Conservation (phyloP, 2,888 invertebrate genomes). For the Celastrina argiolus region DNA sequence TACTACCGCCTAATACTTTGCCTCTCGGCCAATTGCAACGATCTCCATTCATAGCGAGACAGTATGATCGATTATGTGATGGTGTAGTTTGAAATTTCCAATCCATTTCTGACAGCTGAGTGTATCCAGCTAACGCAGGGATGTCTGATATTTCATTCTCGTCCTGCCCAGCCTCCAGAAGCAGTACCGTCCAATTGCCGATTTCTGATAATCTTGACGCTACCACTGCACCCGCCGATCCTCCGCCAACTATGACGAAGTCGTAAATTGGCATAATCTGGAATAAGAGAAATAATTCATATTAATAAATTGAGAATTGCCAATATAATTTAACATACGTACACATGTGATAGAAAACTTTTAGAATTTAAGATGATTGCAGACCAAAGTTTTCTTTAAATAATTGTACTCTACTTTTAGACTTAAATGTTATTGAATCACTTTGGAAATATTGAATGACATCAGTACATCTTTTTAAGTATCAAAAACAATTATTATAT, state of each 20-base stretch:
- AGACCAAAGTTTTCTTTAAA: too few relatives aligned
- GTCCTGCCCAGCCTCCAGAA: constrained; percentile 92
- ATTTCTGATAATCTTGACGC: constrained; percentile 90
- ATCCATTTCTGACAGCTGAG: constrained; percentile 91
- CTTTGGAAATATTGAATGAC: too few relatives aligned
- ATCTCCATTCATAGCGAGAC: constrained; percentile 91
- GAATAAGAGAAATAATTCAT: constrained; percentile 36
- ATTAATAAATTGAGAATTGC: background rate
- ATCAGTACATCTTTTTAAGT: too few relatives aligned
- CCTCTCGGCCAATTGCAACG: constrained; percentile 95
- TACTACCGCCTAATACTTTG: constrained; percentile 92
- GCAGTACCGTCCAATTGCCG: constrained; percentile 87
- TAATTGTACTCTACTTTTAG: too few relatives aligned
- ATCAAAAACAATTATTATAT: too few relatives aligned
- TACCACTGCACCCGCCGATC: constrained; percentile 93
- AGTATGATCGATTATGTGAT: constrained; percentile 86
- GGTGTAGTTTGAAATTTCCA: constrained; percentile 95
- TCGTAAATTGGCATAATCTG: constrained; percentile 89
- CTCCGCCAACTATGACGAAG: constrained; percentile 91
- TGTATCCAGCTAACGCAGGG: constrained; percentile 89
- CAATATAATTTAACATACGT: background rate
- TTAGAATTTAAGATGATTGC: too few relatives aligned
- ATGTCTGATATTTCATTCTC: constrained; percentile 94
- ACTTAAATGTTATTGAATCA: too few relatives aligned
- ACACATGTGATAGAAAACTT: too few relatives aligned